Base-by-base conservation (phyloP, 1,140 invertebrate species). In the Drosophila littoralis region DNA sequence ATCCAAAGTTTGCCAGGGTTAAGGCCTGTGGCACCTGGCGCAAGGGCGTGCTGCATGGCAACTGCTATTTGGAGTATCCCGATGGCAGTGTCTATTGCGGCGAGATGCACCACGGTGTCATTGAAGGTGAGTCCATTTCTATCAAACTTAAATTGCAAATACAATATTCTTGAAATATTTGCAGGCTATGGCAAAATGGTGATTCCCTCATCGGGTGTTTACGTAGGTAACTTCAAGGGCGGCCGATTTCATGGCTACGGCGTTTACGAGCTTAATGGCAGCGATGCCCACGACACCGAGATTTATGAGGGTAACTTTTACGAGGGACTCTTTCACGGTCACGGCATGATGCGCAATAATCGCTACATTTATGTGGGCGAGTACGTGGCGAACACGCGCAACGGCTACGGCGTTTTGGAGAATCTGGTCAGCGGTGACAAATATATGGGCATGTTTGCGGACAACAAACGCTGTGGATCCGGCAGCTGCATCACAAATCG, bases 321-420 rank as follows among this genome's bases (percentile, higher is more conserved):
- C 92, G 96, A 98, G 91, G 96, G 96, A 1, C 92, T 95, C 61
- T 95, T 96, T 12, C 95, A 97, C 92, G 97, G 97, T 0, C 97
- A 98, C 92, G 97, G 97, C 7, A 94, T 96, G 50, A 94, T 96
- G 69, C 96, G 96, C 69, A 95, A 96, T 88, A 97, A 97, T 35
- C 95, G 95, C 77, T 97, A 97, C 79, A 96, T 95, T 61, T 98
- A 98, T 86, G 96, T 97, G 55, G 97, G 97, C 9, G 96, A 98
- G 91, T 98, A 97, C 96, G 93, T 94, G 9, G 93, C 92, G 33
- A 97, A 97, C 33, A 94, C 94, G 1, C 96, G 95, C 81, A 94
- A 96, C 79, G 97, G 97, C 1, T 98, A 98, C 86, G 97, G 97
- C 9, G 96, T 98, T 3, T 95, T 97, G 94, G 97, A 97, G 86